Conservation (phyloP, 2,888 invertebrate species). For the Serrognathus titanus region DNA sequence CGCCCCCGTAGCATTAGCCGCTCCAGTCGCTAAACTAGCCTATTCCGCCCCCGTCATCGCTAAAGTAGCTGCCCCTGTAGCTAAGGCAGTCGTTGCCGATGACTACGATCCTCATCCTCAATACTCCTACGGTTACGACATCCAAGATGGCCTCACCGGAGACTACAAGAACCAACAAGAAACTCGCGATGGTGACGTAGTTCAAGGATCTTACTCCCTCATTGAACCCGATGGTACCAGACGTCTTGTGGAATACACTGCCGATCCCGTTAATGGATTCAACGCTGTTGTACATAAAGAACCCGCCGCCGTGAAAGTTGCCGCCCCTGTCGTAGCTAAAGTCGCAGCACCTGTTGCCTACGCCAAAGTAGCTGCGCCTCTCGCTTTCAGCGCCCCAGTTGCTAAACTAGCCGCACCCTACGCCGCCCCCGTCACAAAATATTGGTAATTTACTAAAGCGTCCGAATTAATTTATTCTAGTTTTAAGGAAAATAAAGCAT, state of each 20-base stretch:
- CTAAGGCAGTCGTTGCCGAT: slow-evolving; percentile 38
- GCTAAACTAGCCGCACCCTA: slow-evolving; percentile 12
- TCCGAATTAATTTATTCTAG: too few species aligned
- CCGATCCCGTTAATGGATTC: slow-evolving; percentile 61
- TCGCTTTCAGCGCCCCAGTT: neutral
- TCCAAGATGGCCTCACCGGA: slow-evolving; percentile 54
- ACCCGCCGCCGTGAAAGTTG: slow-evolving; percentile 47
- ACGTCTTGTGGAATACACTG: slow-evolving; percentile 55
- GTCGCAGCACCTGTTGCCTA: slow-evolving; percentile 33
- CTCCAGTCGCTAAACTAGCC: slow-evolving; percentile 17
- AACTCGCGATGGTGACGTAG: slow-evolving; percentile 53
- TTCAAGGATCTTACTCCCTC: slow-evolving; percentile 54
- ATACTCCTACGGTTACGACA: slow-evolving; percentile 56
- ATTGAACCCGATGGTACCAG: slow-evolving; percentile 55
- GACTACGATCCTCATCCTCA: slow-evolving; percentile 56
- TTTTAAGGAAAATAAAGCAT: neutral
- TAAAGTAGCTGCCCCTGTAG: slow-evolving; percentile 32
- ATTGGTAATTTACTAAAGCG: neutral
- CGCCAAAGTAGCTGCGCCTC: slow-evolving; percentile 13
- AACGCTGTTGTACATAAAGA: slow-evolving; percentile 63
- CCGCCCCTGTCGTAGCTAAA: slow-evolving; percentile 32
- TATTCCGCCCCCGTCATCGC: slow-evolving; percentile 36
- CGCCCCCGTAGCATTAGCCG: slow-evolving; percentile 24
- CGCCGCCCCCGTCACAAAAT: slow-evolving; percentile 19
- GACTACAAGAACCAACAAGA: slow-evolving; percentile 55